A percentile compares a stretch with the other conserved stretches of the same genome.
Evolutionary conservation across 2,797 vertebrate genomes (phyloP).

Genomic region (Esox masquinongy): DNA sequence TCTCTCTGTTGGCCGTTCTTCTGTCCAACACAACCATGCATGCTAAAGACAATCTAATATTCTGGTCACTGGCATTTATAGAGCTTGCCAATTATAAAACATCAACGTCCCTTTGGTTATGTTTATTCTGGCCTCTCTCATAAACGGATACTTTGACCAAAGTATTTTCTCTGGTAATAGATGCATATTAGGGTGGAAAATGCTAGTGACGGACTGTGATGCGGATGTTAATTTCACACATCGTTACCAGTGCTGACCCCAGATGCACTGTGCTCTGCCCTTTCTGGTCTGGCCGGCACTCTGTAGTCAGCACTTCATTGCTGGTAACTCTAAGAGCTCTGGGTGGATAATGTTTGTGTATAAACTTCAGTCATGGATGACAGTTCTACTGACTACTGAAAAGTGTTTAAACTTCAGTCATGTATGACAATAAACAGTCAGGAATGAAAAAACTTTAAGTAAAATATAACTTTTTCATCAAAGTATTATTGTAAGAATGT

Average conservation of each 20-base stretch:
- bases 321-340: constrained; percentile 13
- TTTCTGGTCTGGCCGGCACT: background rate
- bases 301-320: background rate
- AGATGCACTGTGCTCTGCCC: background rate
- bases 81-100: background rate
- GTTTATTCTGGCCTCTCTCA: background rate
- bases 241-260: constrained; percentile 16
- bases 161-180: background rate
- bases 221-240: constrained; percentile 26
- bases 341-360: background rate
- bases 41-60: constrained; percentile 12
- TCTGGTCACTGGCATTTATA: constrained; percentile 25
- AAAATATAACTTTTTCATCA: too few relatives aligned
- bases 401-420: background rate
- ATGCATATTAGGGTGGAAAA: constrained; percentile 19
- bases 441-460: background rate
- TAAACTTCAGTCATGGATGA: background rate
- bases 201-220: constrained; percentile 9
- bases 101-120: background rate
- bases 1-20: constrained; percentile 13
- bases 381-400: background rate
- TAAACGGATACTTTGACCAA: constrained; percentile 8
- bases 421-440: background rate
- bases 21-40: constrained; percentile 24
- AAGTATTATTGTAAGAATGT: too few relatives aligned